Percentiles rank a stretch among this genome's conserved stretches.
phyloP scores from a whole-genome alignment of 1,140 invertebrate species.

The Drosophila athabasca region DNA sequence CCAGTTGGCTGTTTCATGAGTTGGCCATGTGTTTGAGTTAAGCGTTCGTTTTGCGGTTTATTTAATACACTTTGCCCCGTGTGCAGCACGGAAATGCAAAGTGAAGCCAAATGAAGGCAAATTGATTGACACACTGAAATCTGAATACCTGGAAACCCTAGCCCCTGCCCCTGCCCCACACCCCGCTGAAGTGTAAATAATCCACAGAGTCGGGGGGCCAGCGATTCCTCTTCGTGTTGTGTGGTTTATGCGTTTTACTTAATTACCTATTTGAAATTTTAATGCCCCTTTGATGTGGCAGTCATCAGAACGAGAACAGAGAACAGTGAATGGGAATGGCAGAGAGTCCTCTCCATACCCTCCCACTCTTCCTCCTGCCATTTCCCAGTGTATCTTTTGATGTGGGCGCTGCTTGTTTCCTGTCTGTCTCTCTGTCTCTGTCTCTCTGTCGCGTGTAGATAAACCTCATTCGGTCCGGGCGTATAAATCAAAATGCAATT shows the following conservation, averaged over 20 bases:
- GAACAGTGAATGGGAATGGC: background rate
- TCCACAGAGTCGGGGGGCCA: conserved; percentile 38
- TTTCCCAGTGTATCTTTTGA: conserved; percentile 48
- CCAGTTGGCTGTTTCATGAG: background rate
- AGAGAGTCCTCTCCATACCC: background rate
- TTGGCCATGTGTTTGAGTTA: conserved; percentile 55
- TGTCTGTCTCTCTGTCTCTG: conserved; percentile 29
- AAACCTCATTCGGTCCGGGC: conserved; percentile 58
- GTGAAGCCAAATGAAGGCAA: conserved; percentile 44
- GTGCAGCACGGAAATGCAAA: conserved; percentile 39
- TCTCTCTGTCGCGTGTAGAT: conserved; percentile 56
- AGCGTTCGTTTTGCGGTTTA: conserved; percentile 76
- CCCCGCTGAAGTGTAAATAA: conserved; percentile 66
- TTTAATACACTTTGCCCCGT: conserved; percentile 71
- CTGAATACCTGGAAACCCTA: conserved; percentile 9
- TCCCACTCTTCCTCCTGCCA: conserved; percentile 32
- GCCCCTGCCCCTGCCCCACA: background rate
- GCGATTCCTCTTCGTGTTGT: conserved; percentile 40
- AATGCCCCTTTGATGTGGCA: conserved; percentile 77
- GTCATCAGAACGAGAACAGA: conserved; percentile 6
- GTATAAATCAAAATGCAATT: conserved; percentile 81
- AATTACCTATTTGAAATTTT: conserved; percentile 78
- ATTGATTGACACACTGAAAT: conserved; percentile 64
- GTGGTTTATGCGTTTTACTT: conserved; percentile 81
- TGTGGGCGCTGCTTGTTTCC: conserved; percentile 69